A percentile compares a stretch with the other conserved stretches of the same genome.
phyloP scores from a whole-genome alignment of 2,797 vertebrate species.

The Iguana delicatissima region DNA sequence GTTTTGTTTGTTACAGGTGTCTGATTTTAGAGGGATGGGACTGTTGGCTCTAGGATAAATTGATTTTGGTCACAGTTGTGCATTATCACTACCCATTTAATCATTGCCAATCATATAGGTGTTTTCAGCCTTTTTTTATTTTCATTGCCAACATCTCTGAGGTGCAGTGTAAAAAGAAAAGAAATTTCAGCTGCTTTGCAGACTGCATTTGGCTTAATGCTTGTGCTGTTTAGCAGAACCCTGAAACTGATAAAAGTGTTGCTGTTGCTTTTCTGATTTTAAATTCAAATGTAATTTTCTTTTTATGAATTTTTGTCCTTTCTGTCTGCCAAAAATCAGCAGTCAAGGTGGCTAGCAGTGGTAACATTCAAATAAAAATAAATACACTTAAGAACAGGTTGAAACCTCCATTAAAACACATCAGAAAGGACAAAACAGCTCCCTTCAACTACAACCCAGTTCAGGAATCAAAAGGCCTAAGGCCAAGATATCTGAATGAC shows the following conservation, averaged over 20 bases:
- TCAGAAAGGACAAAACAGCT: too few species aligned
- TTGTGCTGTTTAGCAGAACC: background rate
- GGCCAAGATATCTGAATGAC: too few species aligned
- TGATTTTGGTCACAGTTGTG: background rate
- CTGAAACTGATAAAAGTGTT: background rate
- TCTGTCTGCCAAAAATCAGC: too few species aligned
- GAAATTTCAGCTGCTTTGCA: background rate
- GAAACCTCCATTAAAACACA: too few species aligned
- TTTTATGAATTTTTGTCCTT: too few species aligned
- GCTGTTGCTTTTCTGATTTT: background rate
- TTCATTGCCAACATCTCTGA: background rate
- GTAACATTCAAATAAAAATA: too few species aligned
- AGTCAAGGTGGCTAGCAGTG: too few species aligned
- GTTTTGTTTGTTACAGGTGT: background rate
- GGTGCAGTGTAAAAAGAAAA: background rate
- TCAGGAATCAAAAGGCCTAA: too few species aligned
- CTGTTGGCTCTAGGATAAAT: background rate
- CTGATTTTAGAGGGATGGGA: background rate
- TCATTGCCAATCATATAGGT: background rate
- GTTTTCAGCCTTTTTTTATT: background rate
- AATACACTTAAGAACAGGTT: too few species aligned
- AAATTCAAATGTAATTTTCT: background rate
- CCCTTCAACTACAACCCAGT: too few species aligned
- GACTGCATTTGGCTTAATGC: background rate
- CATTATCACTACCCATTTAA: background rate